Conservation (phyloP, 2,797 vertebrate genomes). For the Pantherophis alleghaniensis region DNA sequence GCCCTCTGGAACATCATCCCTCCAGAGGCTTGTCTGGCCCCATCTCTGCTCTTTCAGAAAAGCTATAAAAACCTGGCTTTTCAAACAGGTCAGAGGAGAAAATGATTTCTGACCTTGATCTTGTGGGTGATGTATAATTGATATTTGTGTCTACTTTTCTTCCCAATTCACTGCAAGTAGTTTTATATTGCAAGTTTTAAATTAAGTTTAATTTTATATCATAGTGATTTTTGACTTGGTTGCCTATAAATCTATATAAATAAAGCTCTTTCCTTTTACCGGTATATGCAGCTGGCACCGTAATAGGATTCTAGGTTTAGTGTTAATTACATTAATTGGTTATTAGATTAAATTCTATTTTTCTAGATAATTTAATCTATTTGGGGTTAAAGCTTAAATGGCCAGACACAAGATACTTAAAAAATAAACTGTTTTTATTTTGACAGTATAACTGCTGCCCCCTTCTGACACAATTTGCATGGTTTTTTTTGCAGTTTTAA, state of each 20-base stretch:
- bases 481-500: not conserved
- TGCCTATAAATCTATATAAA: not conserved
- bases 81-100: not conserved
- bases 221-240: not conserved
- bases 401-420: not conserved
- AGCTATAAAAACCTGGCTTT: not conserved
- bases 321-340: not conserved
- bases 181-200: not conserved
- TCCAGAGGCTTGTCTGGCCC: not conserved
- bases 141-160: not conserved
- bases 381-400: not conserved
- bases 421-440: not conserved
- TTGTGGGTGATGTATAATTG: not conserved
- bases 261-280: not conserved
- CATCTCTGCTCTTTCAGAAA: not conserved
- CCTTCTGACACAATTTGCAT: constrained; percentile 48
- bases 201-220: not conserved
- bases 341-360: not conserved
- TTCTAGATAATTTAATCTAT: not conserved
- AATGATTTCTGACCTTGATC: not conserved
- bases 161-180: not conserved
- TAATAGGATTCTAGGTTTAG: not conserved
- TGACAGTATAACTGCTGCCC: constrained; percentile 49
- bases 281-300: not conserved
- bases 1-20: not conserved